Percentiles rank a stretch among this genome's conserved stretches.
These are phyloP conservation scores for Sterna hirundo DNA, from an alignment of 2,113 vertebrate species.

Conservation along the genomic window DNA sequence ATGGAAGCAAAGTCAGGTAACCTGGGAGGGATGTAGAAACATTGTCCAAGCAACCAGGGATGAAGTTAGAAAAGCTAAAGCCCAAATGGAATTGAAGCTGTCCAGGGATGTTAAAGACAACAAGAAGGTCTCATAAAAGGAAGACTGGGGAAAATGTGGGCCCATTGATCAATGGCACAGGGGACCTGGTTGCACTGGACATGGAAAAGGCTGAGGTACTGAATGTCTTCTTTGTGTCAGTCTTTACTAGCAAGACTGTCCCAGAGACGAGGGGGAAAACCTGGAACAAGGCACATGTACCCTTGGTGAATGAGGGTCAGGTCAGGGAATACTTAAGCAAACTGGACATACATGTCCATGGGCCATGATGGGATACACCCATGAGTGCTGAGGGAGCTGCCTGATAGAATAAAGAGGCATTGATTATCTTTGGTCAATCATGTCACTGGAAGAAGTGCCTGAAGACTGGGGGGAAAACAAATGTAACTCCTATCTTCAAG, in stretches of 20 bases:
- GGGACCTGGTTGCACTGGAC: neutral
- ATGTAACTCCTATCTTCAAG: neutral
- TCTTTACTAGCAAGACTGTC: neutral
- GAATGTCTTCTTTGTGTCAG: neutral
- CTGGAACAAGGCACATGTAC: neutral
- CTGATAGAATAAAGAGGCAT: neutral
- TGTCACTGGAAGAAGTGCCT: neutral
- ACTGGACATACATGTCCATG: neutral
- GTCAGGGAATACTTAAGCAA: neutral
- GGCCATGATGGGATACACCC: fast-evolving
- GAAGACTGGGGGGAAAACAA: neutral
- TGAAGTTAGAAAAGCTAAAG: neutral
- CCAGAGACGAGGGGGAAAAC: neutral
- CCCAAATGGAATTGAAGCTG: neutral
- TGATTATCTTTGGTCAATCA: neutral
- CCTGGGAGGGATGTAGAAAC: neutral
- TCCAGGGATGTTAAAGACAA: neutral
- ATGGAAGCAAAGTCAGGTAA: neutral
- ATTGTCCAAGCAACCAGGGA: neutral
- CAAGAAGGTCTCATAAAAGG: neutral
- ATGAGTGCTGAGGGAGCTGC: neutral
- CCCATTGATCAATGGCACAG: fast-evolving
- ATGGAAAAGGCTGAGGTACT: neutral
- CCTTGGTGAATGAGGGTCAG: neutral
- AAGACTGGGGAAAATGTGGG: neutral